Conservation (phyloP, 2,888 invertebrate species). For the Strigamia maritima region DNA sequence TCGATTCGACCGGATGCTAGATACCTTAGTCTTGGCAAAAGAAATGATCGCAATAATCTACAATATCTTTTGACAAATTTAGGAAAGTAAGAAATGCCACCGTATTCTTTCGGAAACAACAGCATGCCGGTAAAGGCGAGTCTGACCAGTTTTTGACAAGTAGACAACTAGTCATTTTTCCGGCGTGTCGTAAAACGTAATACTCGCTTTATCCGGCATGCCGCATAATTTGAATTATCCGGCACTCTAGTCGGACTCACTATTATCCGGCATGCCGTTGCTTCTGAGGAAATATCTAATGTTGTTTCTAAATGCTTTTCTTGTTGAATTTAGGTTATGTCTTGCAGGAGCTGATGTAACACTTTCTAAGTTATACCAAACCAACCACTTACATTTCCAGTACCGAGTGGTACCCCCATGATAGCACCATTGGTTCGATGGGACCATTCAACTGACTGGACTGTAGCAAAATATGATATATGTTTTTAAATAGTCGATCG, state of each 20-base stretch:
- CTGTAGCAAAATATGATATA: constrained; percentile 70
- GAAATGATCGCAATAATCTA: constrained; percentile 72
- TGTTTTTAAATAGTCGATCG: constrained; percentile 58
- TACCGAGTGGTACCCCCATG: constrained; percentile 86
- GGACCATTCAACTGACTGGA: constrained; percentile 90
- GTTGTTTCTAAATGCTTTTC: no score
- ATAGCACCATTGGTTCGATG: constrained; percentile 80
- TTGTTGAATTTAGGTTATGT: constrained; percentile 66
- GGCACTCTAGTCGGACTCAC: no score
- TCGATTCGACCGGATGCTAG: constrained; percentile 69
- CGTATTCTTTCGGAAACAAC: no score
- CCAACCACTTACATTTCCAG: constrained; percentile 75
- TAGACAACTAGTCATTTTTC: no score
- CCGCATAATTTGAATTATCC: no score
- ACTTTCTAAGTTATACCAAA: constrained; percentile 69
- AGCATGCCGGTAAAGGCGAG: no score
- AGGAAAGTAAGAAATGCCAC: constrained; percentile 68
- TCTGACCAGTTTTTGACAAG: no score
- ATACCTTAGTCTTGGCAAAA: constrained; percentile 81
- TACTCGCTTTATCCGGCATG: no score
- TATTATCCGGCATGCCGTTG: no score
- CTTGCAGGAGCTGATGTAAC: constrained; percentile 75
- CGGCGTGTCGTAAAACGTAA: no score
- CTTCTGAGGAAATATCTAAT: no score
- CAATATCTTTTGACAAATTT: constrained; percentile 71